Conservation (phyloP, 1,140 invertebrate genomes). For the Parasteatoda tepidariorum region DNA sequence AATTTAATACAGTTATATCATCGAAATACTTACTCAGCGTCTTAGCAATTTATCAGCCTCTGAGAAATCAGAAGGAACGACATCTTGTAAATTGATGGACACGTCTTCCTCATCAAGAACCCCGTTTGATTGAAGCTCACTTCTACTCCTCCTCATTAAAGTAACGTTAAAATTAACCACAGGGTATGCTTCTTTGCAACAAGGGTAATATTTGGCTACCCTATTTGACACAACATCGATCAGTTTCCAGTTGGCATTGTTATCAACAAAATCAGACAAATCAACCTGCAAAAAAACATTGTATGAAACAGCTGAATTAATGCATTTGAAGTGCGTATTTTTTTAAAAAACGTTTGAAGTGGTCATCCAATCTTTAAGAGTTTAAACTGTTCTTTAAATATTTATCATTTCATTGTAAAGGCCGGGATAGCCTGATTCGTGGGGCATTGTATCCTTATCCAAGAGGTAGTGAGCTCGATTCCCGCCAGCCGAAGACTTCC, state of each 20-base stretch:
- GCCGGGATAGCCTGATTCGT: too few relatives aligned
- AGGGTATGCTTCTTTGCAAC: constrained; percentile 73
- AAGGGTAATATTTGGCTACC: constrained; percentile 69
- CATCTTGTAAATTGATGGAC: neutral
- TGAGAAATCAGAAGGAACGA: neutral
- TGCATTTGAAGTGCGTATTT: too few relatives aligned
- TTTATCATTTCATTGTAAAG: too few relatives aligned
- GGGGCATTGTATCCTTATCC: too few relatives aligned
- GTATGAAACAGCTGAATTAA: too few relatives aligned
- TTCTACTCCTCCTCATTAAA: neutral
- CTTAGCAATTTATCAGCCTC: neutral
- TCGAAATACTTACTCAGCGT: neutral
- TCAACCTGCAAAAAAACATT: neutral
- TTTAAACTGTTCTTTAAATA: too few relatives aligned
- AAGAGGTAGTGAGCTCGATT: too few relatives aligned
- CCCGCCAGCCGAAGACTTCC: too few relatives aligned
- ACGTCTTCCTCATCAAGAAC: neutral
- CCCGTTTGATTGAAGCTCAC: neutral
- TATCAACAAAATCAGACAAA: constrained; percentile 61
- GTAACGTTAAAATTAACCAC: neutral
- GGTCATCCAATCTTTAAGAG: too few relatives aligned
- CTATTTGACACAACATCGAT: constrained; percentile 68
- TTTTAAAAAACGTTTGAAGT: too few relatives aligned
- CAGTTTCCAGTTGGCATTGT: constrained; percentile 74
- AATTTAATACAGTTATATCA: too few relatives aligned